Base-by-base conservation (phyloP, 2,888 invertebrate species). In the Oasisia sp. region DNA sequence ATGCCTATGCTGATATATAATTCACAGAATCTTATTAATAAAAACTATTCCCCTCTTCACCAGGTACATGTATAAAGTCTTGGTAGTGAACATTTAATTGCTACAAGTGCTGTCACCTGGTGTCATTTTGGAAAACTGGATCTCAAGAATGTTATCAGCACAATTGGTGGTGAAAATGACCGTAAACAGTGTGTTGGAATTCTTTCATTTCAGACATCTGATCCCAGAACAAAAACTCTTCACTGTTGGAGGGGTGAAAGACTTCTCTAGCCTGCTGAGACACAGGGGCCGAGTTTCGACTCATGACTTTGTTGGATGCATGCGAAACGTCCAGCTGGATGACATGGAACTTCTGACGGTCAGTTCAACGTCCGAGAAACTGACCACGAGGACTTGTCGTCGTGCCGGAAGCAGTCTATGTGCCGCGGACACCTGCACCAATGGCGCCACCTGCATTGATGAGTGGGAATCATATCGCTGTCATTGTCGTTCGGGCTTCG, bases 251-350 rank as follows among this genome's bases (percentile, higher is more conserved):
- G 93, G 93, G 32, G 92, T 93, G 74, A 91, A 90, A 12, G 91
- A 92, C 90, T 91, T 93, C 89, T 32, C 92, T 32, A 38, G 38
- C 14, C 50, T 93, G 9, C 91, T 93, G 32, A 89, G 32, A n/a
- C 38, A 91, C 27, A 74, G 27, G 27, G 74, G 74, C 74, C 99
- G 99, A 96, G 97, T 99, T 89, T 98, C 98, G 95, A 98, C 98
- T 0, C 99, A 99, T 95, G 99, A 99, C 96, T 97, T 99, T 93
- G 98, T 99, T 32, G 99, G 99, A 8, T 99, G 99, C 95, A 97
- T 99, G 94, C 98, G 99, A 95, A 98, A 98, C 94, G 98, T 99
- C 1, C 97, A 98, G 0, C 97, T 99, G 92, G 99, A 99, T 95
- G 99, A 98, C 90, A 92, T 93, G 11, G 94, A 95, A 92, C 93